These are phyloP conservation scores for Trogon melanurus DNA, from an alignment of 2,113 vertebrate genomes.

Conservation along the genomic window DNA sequence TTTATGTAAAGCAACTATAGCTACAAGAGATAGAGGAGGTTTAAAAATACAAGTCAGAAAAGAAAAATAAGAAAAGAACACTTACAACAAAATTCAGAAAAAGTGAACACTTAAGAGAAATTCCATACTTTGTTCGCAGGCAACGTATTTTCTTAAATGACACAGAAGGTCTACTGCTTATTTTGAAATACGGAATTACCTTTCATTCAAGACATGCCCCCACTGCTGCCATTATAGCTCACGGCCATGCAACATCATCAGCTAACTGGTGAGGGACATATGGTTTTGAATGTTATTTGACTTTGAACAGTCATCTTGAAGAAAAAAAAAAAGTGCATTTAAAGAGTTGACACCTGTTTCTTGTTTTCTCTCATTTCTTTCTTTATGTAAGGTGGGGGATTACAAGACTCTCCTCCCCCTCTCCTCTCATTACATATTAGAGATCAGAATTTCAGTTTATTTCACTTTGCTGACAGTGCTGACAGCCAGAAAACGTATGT, in stretches of 20 bases:
- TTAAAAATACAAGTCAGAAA: background rate
- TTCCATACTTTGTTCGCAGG: background rate
- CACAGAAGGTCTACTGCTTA: background rate
- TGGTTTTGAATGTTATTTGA: background rate
- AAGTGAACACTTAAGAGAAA: background rate
- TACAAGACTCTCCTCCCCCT: no score
- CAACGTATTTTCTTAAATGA: background rate
- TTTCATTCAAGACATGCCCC: background rate
- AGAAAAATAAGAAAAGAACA: background rate
- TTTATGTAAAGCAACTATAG: background rate
- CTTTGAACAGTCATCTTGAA: background rate
- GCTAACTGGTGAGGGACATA: background rate
- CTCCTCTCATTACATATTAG: background rate
- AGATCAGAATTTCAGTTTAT: background rate
- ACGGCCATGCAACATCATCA: background rate
- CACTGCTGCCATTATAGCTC: rapidly evolving
- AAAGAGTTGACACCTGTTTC: background rate
- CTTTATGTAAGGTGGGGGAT: background rate
- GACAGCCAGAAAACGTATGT: background rate
- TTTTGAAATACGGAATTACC: background rate
- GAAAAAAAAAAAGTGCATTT: background rate
- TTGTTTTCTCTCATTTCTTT: background rate
- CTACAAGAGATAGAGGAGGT: background rate
- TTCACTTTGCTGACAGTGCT: background rate
- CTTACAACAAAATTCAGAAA: background rate